Percentiles rank a stretch among this genome's conserved stretches.
phyloP scores from a whole-genome alignment of 2,113 vertebrate genomes.

The Silurus asotus region DNA sequence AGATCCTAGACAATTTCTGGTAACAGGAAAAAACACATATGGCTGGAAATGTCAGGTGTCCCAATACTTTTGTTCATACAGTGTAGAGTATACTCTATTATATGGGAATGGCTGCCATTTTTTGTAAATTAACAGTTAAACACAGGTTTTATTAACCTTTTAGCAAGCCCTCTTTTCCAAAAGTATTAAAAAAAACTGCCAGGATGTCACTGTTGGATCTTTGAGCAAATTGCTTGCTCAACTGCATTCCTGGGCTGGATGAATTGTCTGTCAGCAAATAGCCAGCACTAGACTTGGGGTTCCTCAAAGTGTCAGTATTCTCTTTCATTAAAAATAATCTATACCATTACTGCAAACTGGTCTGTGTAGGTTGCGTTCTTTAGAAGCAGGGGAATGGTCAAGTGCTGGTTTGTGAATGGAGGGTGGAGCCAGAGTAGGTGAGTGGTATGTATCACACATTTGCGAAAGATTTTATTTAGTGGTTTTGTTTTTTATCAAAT shows the following conservation, averaged over 20 bases:
- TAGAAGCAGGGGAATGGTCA: neutral
- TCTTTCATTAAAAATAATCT: neutral
- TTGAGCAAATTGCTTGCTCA: neutral
- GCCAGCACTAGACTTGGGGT: neutral
- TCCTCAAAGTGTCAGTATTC: slow-evolving; percentile 27
- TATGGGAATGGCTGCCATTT: neutral
- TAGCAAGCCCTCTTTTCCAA: neutral
- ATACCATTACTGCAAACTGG: neutral
- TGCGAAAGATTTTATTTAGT: no score
- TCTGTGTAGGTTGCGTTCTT: neutral
- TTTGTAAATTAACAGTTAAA: neutral
- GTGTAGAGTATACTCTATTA: no score
- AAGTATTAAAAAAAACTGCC: neutral
- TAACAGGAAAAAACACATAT: no score
- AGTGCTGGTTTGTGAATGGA: no score
- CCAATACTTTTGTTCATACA: no score
- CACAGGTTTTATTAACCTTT: neutral
- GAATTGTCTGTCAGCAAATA: slow-evolving; percentile 2
- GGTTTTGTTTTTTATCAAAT: no score
- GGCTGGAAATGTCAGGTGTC: no score
- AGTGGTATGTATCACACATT: no score
- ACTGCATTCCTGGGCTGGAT: neutral
- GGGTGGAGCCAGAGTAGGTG: no score
- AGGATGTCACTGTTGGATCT: neutral
- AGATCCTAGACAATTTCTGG: no score